These are phyloP conservation scores for Eidolon helvum DNA, from an alignment of 2,113 vertebrate species.

Conservation along the genomic window DNA sequence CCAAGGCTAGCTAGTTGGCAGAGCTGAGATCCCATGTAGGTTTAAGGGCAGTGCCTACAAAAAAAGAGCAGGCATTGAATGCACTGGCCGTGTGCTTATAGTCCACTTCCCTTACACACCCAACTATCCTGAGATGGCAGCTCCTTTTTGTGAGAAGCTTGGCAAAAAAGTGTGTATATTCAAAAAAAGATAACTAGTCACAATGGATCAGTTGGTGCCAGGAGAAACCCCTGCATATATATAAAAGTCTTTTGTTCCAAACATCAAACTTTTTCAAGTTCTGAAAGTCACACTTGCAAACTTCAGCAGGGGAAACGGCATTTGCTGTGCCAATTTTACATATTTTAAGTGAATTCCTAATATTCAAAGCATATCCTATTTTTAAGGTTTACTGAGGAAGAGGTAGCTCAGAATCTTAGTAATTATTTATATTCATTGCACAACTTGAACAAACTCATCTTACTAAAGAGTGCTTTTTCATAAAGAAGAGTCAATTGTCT, in stretches of 20 bases:
- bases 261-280: not conserved
- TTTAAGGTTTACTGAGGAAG: not conserved
- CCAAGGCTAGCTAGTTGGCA: no score
- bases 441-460: not conserved
- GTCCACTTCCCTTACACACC: not conserved
- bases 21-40: not conserved
- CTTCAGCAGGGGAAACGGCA: not conserved
- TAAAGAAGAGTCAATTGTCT: not conserved
- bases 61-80: not conserved
- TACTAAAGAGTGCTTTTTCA: not conserved
- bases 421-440: not conserved
- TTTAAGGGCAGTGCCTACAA: not conserved
- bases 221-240: not conserved
- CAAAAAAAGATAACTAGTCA: not conserved
- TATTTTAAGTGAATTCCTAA: not conserved
- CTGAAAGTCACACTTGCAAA: not conserved
- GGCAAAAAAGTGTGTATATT: not conserved
- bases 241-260: not conserved
- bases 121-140: not conserved
- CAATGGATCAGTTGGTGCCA: not conserved
- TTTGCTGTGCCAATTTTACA: not conserved
- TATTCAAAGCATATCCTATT: not conserved
- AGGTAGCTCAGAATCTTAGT: not conserved
- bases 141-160: not conserved
- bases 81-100: accelerated